phyloP scores from a whole-genome alignment of 1,140 invertebrate species.

The Trichonephila clavipes region DNA sequence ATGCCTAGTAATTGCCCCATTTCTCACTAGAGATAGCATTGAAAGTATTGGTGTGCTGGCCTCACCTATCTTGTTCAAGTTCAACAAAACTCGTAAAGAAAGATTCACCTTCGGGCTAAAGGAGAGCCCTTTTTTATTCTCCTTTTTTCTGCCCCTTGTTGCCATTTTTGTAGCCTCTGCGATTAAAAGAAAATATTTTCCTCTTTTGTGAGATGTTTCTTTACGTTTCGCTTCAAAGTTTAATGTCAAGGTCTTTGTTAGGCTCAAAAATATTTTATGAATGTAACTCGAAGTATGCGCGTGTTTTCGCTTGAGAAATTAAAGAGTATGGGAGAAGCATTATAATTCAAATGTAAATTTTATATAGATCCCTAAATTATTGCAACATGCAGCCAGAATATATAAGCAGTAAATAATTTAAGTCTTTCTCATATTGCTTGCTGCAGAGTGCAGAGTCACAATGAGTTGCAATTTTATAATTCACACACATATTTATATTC shows the following conservation, averaged over 20 bases:
- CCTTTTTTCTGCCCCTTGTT: neutral
- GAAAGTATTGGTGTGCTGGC: neutral
- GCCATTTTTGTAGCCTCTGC: neutral
- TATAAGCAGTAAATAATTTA: too few species aligned
- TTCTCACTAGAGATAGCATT: slow-evolving; percentile 45
- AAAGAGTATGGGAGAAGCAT: neutral
- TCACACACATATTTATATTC: too few species aligned
- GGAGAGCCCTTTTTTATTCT: neutral
- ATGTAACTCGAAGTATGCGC: neutral
- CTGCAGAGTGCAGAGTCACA: too few species aligned
- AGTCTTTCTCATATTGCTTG: too few species aligned
- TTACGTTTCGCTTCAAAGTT: neutral
- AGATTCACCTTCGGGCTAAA: neutral
- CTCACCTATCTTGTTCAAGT: slow-evolving; percentile 6
- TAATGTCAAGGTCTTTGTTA: slow-evolving; percentile 3
- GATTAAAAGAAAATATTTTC: neutral
- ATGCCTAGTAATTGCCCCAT: slow-evolving; percentile 48
- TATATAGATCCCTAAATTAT: too few species aligned
- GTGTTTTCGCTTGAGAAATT: neutral
- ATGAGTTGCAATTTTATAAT: too few species aligned
- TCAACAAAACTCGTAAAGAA: slow-evolving; percentile 28
- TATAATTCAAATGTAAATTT: neutral
- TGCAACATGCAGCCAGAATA: too few species aligned
- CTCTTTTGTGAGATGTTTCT: neutral
- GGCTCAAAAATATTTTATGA: neutral